phyloP scores from a whole-genome alignment of 2,113 vertebrate genomes.

The Acanthochromis polyacanthus region DNA sequence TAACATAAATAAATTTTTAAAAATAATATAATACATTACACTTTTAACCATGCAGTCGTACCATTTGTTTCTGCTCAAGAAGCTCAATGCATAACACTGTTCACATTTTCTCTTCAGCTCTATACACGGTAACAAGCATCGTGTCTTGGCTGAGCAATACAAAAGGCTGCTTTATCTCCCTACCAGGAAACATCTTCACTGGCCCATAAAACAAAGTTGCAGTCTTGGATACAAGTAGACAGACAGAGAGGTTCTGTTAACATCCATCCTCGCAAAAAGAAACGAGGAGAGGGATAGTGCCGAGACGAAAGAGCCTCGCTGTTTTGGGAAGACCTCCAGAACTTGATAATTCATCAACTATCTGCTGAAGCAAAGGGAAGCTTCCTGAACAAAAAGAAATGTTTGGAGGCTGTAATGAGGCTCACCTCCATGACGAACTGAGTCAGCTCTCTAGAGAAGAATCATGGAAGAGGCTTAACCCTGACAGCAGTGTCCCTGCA shows the following conservation, averaged over 20 bases:
- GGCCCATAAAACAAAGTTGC: conserved; percentile 19
- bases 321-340: conserved; percentile 9
- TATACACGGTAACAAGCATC: neutral
- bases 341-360: conserved; percentile 30
- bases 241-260: conserved; percentile 21
- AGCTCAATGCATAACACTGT: neutral
- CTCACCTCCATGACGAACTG: neutral
- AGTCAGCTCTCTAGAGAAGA: neutral
- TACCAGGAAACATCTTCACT: neutral
- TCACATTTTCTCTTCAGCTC: conserved; percentile 1
- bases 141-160: neutral
- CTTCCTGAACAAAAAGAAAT: conserved; percentile 19
- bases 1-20: too few relatives aligned
- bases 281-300: neutral
- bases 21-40: too few relatives aligned
- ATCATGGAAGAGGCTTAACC: neutral
- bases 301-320: conserved; percentile 11
- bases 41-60: too few relatives aligned
- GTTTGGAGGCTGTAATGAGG: conserved; percentile 21
- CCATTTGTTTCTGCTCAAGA: too few relatives aligned
- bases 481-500: neutral
- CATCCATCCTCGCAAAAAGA: conserved; percentile 14
- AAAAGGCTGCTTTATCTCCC: neutral
- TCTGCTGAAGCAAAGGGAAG: neutral
- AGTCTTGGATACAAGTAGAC: conserved; percentile 27